Evolutionary conservation across 2,797 vertebrate species (phyloP).

Genomic region (Gila robusta): DNA sequence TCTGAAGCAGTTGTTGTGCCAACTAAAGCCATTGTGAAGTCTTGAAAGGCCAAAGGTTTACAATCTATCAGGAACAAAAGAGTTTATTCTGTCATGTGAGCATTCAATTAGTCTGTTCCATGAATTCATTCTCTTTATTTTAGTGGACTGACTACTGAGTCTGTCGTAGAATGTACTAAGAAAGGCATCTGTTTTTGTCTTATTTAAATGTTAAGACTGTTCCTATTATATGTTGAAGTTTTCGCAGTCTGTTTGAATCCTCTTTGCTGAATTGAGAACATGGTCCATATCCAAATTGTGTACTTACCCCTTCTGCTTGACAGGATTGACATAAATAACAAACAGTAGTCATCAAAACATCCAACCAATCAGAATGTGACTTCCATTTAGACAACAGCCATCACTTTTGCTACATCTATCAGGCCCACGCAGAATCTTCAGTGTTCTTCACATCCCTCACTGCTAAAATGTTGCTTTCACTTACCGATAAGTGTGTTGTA

Average conservation of each 20-base stretch:
- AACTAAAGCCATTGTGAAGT: slow-evolving; percentile 38
- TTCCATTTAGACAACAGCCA: slow-evolving; percentile 12
- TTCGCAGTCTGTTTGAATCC: not conserved
- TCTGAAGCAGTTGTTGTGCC: slow-evolving; percentile 23
- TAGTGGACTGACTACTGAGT: not conserved
- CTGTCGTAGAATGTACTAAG: slow-evolving; percentile 35
- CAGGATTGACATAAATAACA: not conserved
- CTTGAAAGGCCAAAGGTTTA: slow-evolving; percentile 38
- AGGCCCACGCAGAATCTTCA: slow-evolving; percentile 1
- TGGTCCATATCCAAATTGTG: not conserved
- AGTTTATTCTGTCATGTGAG: slow-evolving; percentile 29
- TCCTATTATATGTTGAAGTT: slow-evolving; percentile 13
- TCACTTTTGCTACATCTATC: not conserved
- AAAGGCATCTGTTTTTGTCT: slow-evolving; percentile 10
- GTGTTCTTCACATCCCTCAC: not conserved
- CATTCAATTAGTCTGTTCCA: not conserved
- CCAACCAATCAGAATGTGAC: not conserved
- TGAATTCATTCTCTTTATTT: not conserved
- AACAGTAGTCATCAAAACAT: not conserved
- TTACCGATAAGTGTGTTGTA: not conserved
- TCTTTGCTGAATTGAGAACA: slow-evolving; percentile 22
- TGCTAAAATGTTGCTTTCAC: not conserved
- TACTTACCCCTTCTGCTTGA: not conserved
- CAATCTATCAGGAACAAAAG: slow-evolving; percentile 43
- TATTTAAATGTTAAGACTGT: slow-evolving; percentile 32